Evolutionary conservation across 2,797 vertebrate species (phyloP).

Genomic region (Ctenopoma kingsleyae): DNA sequence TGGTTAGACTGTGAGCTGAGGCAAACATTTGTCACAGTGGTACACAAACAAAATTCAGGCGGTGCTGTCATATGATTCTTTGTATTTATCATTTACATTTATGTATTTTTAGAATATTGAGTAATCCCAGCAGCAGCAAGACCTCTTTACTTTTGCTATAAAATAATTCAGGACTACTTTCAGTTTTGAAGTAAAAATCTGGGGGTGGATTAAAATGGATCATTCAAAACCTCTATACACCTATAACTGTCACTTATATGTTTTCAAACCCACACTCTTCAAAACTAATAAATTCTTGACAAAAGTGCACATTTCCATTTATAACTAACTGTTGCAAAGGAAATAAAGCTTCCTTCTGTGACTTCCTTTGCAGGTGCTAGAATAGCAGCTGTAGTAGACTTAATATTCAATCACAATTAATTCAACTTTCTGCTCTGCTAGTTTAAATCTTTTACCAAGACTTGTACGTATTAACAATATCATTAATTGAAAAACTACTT

Average conservation of each 20-base stretch:
- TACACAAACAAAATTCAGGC: slow-evolving; percentile 43
- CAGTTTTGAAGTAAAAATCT: not conserved
- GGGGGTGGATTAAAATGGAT: not conserved
- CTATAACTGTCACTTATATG: not conserved
- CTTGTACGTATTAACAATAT: not conserved
- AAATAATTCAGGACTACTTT: not conserved
- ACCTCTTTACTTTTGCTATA: not conserved
- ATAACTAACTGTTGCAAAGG: slow-evolving; percentile 75
- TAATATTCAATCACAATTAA: slow-evolving; percentile 36
- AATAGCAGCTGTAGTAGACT: slow-evolving; percentile 48
- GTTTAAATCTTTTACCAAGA: slow-evolving; percentile 18
- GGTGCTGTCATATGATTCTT: not conserved
- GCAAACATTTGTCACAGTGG: slow-evolving; percentile 50
- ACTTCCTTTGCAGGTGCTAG: slow-evolving; percentile 86
- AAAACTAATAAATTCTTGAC: slow-evolving; percentile 28
- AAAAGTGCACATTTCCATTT: slow-evolving; percentile 60
- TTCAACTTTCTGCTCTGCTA: slow-evolving; percentile 4
- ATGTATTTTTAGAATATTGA: not conserved
- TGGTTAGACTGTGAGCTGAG: slow-evolving; percentile 56
- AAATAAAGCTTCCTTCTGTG: slow-evolving; percentile 83
- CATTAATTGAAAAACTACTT: not conserved
- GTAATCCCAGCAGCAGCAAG: too few species aligned
- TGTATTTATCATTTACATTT: not conserved
- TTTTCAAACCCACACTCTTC: slow-evolving; percentile 17
- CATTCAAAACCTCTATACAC: not conserved